phyloP scores from a whole-genome alignment of 1,140 invertebrate genomes.

The Paracyclopina nana region DNA sequence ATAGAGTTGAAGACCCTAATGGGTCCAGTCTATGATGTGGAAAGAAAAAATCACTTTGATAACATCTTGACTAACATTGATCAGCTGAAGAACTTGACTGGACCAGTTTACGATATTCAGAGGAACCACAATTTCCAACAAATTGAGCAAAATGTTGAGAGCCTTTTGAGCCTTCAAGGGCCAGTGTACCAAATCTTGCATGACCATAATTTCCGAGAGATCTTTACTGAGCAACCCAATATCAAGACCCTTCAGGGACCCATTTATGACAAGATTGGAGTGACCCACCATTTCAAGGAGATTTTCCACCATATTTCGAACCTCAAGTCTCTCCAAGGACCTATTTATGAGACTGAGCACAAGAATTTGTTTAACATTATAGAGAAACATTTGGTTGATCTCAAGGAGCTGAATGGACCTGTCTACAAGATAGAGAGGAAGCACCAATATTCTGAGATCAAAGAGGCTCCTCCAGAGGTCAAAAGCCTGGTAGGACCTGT shows the following conservation, averaged over 20 bases:
- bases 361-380: slow-evolving; percentile 11
- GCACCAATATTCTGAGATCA: slow-evolving; percentile 15
- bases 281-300: slow-evolving; percentile 4
- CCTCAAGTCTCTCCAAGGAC: slow-evolving; percentile 8
- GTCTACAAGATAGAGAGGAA: slow-evolving; percentile 12
- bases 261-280: background rate
- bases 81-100: slow-evolving; percentile 12
- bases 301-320: slow-evolving; percentile 6
- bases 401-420: slow-evolving; percentile 9
- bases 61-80: slow-evolving; percentile 8
- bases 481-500: slow-evolving; percentile 10
- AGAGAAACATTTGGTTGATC: background rate
- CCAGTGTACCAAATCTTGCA: slow-evolving; percentile 10
- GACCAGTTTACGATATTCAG: slow-evolving; percentile 16
- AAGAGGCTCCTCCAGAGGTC: background rate
- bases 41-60: slow-evolving; percentile 12
- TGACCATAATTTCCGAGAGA: slow-evolving; percentile 14
- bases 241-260: slow-evolving; percentile 6
- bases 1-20: background rate
- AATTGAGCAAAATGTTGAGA: slow-evolving; percentile 8
- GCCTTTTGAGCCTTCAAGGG: slow-evolving; percentile 1
- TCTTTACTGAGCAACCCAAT: background rate
- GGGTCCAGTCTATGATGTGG: slow-evolving; percentile 13
- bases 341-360: slow-evolving; percentile 7
- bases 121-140: slow-evolving; percentile 9